phyloP scores from a whole-genome alignment of 2,113 vertebrate genomes.

The Plectropomus leopardus region DNA sequence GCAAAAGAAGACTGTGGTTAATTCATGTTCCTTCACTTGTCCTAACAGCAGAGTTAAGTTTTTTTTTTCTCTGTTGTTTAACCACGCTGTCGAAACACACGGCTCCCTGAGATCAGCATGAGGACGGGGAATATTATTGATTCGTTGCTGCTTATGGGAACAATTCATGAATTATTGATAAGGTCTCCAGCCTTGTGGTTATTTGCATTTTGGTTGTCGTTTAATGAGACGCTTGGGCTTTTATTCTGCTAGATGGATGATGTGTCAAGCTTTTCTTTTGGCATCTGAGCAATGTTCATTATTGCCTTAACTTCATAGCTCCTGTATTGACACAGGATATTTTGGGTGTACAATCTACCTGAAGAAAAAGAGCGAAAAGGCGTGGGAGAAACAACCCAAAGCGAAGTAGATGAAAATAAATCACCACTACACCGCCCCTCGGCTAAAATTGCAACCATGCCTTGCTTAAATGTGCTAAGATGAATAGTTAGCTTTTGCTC shows the following conservation, averaged over 20 bases:
- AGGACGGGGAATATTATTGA: constrained; percentile 54
- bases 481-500: constrained; percentile 76
- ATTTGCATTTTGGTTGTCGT: constrained; percentile 59
- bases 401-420: constrained; percentile 70
- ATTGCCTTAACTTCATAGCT: constrained; percentile 8
- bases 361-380: constrained; percentile 26
- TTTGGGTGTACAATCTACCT: constrained; percentile 28
- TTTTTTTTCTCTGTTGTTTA: constrained; percentile 44
- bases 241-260: constrained; percentile 53
- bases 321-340: constrained; percentile 24
- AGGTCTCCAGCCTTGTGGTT: constrained; percentile 42
- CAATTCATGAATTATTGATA: constrained; percentile 72
- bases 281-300: constrained; percentile 17
- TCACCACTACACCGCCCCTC: constrained; percentile 50
- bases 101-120: constrained; percentile 31
- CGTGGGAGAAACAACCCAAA: constrained; percentile 50
- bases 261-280: constrained; percentile 30
- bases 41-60: constrained; percentile 16
- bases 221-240: constrained; percentile 62
- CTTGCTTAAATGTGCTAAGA: constrained; percentile 75
- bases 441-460: constrained; percentile 63
- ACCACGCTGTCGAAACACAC: constrained; percentile 6
- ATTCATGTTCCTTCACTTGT: constrained; percentile 5
- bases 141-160: constrained; percentile 65
- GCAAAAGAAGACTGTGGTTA: background rate